Percentiles rank a stretch among this genome's conserved stretches.
phyloP scores from a whole-genome alignment of 2,113 vertebrate species.

The Dendropsophus ebraccatus region DNA sequence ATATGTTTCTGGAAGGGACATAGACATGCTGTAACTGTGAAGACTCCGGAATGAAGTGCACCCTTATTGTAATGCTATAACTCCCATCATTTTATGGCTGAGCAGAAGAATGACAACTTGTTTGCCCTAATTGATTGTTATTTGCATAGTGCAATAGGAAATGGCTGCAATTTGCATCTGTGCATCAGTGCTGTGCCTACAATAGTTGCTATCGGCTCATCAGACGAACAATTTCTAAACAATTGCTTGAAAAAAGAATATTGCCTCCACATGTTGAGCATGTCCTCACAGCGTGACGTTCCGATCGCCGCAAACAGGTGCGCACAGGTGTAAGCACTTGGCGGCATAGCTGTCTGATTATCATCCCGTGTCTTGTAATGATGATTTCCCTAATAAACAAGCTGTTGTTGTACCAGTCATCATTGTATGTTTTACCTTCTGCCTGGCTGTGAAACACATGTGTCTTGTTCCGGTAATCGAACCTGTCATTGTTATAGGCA shows the following conservation, averaged over 20 bases:
- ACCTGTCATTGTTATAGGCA: neutral
- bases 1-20: neutral
- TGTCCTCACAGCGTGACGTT: neutral
- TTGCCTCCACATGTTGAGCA: neutral
- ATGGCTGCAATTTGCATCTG: neutral
- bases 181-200: neutral
- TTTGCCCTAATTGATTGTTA: conserved; percentile 2
- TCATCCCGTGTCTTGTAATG: neutral
- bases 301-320: neutral
- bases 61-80: neutral
- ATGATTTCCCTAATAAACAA: conserved; percentile 8
- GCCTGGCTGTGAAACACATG: neutral
- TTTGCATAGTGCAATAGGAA: neutral
- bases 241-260: neutral
- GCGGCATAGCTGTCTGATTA: neutral
- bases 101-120: neutral
- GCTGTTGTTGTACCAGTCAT: conserved; percentile 12
- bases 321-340: neutral
- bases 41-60: neutral
- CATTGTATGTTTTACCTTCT: neutral
- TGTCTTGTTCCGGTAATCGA: neutral
- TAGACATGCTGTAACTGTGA: neutral
- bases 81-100: neutral
- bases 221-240: neutral
- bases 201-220: neutral